These are phyloP conservation scores for Gryllus longicercus DNA, from an alignment of 2,888 invertebrate species.

Conservation along the genomic window DNA sequence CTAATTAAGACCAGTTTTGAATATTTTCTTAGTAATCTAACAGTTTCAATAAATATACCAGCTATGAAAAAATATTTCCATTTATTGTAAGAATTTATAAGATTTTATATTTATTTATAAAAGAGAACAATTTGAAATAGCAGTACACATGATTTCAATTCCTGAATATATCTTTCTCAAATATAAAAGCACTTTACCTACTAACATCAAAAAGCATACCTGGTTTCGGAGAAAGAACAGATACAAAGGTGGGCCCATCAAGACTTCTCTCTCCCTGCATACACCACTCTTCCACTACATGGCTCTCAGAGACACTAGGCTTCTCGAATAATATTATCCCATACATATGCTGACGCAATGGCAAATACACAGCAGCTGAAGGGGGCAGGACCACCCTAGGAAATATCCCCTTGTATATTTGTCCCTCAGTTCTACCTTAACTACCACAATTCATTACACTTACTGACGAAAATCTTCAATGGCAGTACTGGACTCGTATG, in stretches of 20 bases:
- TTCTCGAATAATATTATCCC: constrained; percentile 41
- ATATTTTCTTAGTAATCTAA: too few species aligned
- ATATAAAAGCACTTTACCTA: too few species aligned
- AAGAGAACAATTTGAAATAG: too few species aligned
- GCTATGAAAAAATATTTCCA: too few species aligned
- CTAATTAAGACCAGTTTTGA: too few species aligned
- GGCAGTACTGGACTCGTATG: constrained; percentile 41
- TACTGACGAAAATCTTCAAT: constrained; percentile 40
- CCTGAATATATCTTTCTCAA: too few species aligned
- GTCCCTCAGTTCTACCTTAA: too few species aligned
- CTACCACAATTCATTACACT: background rate
- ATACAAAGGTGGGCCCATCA: constrained; percentile 36
- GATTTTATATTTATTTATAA: too few species aligned
- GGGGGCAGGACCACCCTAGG: constrained; percentile 36
- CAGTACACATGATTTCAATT: too few species aligned
- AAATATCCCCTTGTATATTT: too few species aligned
- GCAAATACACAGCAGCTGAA: constrained; percentile 39
- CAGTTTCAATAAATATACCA: too few species aligned
- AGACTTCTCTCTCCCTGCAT: constrained; percentile 41
- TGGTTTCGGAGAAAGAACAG: background rate
- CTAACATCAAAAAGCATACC: background rate
- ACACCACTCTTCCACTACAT: constrained; percentile 42
- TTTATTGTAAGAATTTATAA: too few species aligned
- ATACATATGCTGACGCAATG: constrained; percentile 41
- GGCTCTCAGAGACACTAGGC: constrained; percentile 30